A percentile compares a stretch with the other conserved stretches of the same genome.
Conservation (phyloP, 2,888 invertebrate genomes). For the Eupithecia dodoneata region DNA sequence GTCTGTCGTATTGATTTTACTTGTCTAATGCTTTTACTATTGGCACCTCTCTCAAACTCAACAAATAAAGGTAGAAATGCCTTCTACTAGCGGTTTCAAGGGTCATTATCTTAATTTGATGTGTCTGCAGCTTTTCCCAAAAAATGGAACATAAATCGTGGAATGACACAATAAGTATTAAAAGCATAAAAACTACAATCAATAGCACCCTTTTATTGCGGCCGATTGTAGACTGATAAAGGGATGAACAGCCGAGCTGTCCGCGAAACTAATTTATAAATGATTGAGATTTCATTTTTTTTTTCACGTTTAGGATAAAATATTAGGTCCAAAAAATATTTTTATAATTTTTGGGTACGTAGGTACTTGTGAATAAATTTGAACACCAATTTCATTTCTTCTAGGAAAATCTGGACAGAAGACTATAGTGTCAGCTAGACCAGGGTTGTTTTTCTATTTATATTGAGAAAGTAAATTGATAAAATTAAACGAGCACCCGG, state of each 20-base stretch:
- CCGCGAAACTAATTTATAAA: conserved; percentile 83
- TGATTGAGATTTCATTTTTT: conserved; percentile 81
- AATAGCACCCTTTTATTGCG: conserved; percentile 79
- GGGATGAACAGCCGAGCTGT: conserved; percentile 79
- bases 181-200: conserved; percentile 70
- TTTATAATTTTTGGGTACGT: neutral
- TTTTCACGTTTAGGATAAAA: conserved; percentile 51
- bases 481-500: neutral
- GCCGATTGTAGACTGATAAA: conserved; percentile 80
- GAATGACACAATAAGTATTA: conserved; percentile 68
- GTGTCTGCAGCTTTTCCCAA: conserved; percentile 55
- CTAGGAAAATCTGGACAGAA: neutral
- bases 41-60: neutral
- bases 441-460: neutral
- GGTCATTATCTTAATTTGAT: conserved; percentile 61
- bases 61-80: conserved; percentile 29
- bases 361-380: neutral
- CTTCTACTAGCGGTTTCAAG: conserved; percentile 64
- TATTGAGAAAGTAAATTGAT: neutral
- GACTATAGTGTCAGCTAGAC: neutral
- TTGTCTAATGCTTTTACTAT: neutral
- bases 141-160: conserved; percentile 68
- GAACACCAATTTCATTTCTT: neutral
- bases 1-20: neutral
- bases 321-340: neutral